Base-by-base conservation (phyloP, 1,140 invertebrate species). In the Octopus sinensis region DNA sequence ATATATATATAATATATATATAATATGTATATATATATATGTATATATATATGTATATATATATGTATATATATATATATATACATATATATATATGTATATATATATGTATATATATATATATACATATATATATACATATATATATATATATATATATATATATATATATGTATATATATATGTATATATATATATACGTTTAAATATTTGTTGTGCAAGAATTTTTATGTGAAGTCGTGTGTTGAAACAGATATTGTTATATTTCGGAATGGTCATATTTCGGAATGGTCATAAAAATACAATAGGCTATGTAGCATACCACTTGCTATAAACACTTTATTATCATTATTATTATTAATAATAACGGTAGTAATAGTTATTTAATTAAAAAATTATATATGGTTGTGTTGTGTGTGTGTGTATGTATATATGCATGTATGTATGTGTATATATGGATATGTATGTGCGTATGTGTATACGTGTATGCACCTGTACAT, bases 91-190 rank as follows among this genome's bases (percentile, higher is more conserved):
- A n/a, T n/a, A n/a, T n/a, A n/a, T n/a, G n/a, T n/a, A 9, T 62
- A 62, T 62, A 62, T 62, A 62, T 62, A 62, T 62, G 17, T 62
- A 62, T 62, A 62, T 62, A 62, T 62, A 62, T 62, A 62, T 62
- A 62, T 62, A 62, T 62, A 62, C 17, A 62, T 62, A 62, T 62
- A 62, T 62, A 62, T 62, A 62, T 62, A 62, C 17, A 62, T 62
- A 62, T 62, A 62, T 62, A 62, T 62, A 62, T 62, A 62, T 62
- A 62, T 62, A 62, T 62, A 62, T 62, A 62, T 62, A 62, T 62
- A 62, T 62, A 76, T 53, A 53, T 6, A 76, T 53, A 13, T 53
- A 54, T 7, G n/a, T 17, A 30, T 76, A 30, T 52, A 23, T 17
- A 54, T 13, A 79, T 54, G 13, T 79, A 9, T 9, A 54, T 79